phyloP scores from a whole-genome alignment of 2,888 invertebrate species.

The Stenchaetothrips biformis region DNA sequence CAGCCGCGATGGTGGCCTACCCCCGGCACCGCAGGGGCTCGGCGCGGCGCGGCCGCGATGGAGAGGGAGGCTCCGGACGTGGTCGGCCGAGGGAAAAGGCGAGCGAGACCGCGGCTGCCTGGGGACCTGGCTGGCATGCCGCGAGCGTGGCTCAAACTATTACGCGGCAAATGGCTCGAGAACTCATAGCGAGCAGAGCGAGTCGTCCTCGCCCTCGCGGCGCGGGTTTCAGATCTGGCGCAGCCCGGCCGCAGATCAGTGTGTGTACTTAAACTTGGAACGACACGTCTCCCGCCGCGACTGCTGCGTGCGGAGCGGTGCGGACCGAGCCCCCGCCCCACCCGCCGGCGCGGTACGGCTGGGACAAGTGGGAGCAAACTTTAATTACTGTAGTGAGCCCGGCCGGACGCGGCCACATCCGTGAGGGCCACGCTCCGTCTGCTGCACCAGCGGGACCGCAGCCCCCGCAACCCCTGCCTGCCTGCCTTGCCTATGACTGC shows the following conservation, averaged over 20 bases:
- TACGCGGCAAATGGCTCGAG: neutral
- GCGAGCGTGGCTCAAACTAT: neutral
- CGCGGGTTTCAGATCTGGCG: neutral
- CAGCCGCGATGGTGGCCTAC: neutral
- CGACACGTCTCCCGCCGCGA: neutral
- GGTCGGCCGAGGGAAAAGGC: too few relatives aligned
- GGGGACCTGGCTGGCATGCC: too few relatives aligned
- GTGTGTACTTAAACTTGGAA: conserved; percentile 21
- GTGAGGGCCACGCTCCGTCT: too few relatives aligned
- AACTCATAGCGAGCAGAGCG: neutral
- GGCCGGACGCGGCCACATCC: too few relatives aligned
- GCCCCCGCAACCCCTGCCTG: too few relatives aligned
- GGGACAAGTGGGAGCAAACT: conserved; percentile 11
- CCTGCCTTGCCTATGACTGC: too few relatives aligned
- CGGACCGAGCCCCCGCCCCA: neutral
- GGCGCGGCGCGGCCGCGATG: neutral
- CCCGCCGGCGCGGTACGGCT: neutral
- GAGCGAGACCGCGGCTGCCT: too few relatives aligned
- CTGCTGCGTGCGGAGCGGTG: neutral
- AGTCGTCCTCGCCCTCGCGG: too few relatives aligned
- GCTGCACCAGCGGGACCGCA: too few relatives aligned
- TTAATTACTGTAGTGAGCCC: conserved; percentile 7
- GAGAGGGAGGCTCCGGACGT: too few relatives aligned
- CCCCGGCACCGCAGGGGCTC: neutral
- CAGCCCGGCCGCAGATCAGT: neutral